These are phyloP conservation scores for Callinectes sapidus DNA, from an alignment of 2,888 invertebrate genomes.

Conservation along the genomic window DNA sequence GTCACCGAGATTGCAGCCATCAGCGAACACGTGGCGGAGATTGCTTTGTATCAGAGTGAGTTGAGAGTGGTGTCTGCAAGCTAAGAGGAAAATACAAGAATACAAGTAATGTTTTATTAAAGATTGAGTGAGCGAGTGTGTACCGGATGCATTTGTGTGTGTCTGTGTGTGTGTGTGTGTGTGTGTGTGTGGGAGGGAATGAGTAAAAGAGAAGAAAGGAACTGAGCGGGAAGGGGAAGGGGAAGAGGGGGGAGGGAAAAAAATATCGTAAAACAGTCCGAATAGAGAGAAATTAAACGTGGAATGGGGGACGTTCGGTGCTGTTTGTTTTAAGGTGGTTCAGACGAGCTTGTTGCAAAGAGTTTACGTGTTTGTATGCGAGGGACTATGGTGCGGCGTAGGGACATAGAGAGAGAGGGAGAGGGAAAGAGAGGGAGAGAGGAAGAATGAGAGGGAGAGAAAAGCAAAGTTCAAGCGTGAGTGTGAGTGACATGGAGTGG, in stretches of 20 bases:
- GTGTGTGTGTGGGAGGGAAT: neutral
- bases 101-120: neutral
- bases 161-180: neutral
- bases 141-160: neutral
- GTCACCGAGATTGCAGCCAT: neutral
- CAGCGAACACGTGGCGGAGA: neutral
- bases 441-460: neutral
- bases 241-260: neutral
- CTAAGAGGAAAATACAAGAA: neutral
- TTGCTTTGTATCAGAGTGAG: neutral
- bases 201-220: conserved; percentile 23
- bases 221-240: conserved; percentile 27
- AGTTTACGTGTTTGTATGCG: neutral
- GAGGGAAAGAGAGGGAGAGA: neutral
- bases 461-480: neutral
- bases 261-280: neutral
- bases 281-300: neutral
- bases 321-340: neutral
- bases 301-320: neutral
- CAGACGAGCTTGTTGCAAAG: neutral
- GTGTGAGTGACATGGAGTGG: neutral
- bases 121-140: neutral
- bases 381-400: neutral
- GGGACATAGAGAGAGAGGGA: conserved; percentile 39
- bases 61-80: neutral